A percentile compares a stretch with the other conserved stretches of the same genome.
These are phyloP conservation scores for Scaptomyza pallida DNA, from an alignment of 1,140 invertebrate species.

Conservation along the genomic window DNA sequence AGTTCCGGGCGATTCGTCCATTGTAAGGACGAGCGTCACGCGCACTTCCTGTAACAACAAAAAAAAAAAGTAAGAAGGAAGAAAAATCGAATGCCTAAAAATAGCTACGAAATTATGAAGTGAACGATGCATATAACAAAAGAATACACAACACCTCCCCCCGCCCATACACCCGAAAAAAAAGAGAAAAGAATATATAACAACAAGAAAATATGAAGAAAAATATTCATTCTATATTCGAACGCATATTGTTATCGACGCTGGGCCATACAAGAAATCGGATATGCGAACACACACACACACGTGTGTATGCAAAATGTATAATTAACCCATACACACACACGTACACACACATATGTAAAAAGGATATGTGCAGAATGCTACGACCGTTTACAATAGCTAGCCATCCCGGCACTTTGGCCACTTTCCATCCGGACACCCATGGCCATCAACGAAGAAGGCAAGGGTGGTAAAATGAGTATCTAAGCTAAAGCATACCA, in stretches of 20 bases:
- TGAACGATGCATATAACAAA: conserved; percentile 47
- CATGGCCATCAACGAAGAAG: not conserved
- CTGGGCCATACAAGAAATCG: conserved; percentile 50
- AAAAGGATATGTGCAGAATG: conserved; percentile 59
- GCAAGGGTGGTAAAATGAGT: not conserved
- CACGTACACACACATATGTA: conserved; percentile 52
- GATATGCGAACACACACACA: conserved; percentile 58
- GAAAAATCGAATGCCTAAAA: conserved; percentile 60
- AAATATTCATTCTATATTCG: conserved; percentile 58
- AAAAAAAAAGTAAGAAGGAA: no score
- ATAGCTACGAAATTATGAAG: conserved; percentile 64
- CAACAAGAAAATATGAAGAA: not conserved
- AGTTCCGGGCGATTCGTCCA: conserved; percentile 21
- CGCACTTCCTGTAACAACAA: conserved; percentile 52
- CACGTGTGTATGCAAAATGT: conserved; percentile 66
- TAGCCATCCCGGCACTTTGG: conserved; percentile 57
- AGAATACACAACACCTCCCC: not conserved
- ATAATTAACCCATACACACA: conserved; percentile 75
- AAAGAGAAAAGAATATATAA: not conserved
- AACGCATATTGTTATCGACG: conserved; percentile 75
- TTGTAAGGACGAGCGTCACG: conserved; percentile 51
- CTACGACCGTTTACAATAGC: conserved; percentile 73
- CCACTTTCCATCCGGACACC: conserved; percentile 37
- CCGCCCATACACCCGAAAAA: not conserved
- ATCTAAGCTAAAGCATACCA: not conserved